A percentile compares a stretch with the other conserved stretches of the same genome.
Evolutionary conservation across 1,140 invertebrate genomes (phyloP).

Genomic region (Halyomorpha halys): DNA sequence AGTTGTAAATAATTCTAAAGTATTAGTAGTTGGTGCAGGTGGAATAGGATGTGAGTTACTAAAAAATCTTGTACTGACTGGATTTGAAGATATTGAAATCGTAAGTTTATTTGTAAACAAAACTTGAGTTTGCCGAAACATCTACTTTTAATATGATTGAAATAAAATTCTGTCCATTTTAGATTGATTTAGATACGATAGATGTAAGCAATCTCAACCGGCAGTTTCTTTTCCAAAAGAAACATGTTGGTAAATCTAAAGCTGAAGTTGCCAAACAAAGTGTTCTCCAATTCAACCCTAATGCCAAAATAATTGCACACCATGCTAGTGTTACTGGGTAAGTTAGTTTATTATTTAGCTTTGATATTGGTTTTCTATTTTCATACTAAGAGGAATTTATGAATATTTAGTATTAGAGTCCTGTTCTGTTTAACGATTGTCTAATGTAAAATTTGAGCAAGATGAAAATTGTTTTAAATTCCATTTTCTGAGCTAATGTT

Average conservation of each 20-base stretch:
- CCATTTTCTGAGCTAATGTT: too few species aligned
- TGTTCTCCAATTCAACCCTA: constrained; percentile 77
- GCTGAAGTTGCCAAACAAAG: constrained; percentile 77
- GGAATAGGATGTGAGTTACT: constrained; percentile 98
- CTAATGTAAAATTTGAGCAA: too few species aligned
- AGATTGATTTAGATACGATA: constrained; percentile 99
- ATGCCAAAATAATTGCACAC: constrained; percentile 76
- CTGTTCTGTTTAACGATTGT: too few species aligned
- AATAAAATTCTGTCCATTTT: constrained; percentile 26
- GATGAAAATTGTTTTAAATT: too few species aligned
- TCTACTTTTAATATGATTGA: not conserved
- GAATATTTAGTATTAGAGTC: too few species aligned
- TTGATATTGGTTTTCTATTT: too few species aligned
- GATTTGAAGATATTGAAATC: constrained; percentile 88
- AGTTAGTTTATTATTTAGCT: too few species aligned
- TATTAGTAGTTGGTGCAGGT: constrained; percentile 93
- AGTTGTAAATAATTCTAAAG: constrained; percentile 36
- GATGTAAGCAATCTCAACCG: constrained; percentile 99
- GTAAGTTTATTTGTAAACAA: constrained; percentile 47
- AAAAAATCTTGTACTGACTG: constrained; percentile 92
- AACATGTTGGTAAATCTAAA: constrained; percentile 97
- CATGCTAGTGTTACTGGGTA: constrained; percentile 91
- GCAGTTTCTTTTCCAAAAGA: constrained; percentile 94
- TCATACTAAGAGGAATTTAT: too few species aligned
- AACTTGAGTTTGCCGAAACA: not conserved